Evolutionary conservation across 2,797 vertebrate genomes (phyloP), one percentile per base, ranked within the genome.

Genomic region (Crossoptilon crossoptilon): DNA sequence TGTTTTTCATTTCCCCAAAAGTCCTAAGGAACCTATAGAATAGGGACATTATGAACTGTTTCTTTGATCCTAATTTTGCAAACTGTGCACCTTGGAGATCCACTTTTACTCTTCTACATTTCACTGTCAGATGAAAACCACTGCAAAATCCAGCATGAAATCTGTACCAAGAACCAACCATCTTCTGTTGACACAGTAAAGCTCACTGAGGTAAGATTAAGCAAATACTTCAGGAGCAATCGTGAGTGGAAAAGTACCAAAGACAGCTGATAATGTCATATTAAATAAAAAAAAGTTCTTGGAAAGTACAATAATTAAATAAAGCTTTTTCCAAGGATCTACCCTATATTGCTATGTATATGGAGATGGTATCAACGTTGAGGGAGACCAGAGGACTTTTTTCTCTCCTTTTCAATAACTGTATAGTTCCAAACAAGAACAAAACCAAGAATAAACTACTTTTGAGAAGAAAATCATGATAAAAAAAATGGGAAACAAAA

Each of bases 71-170:
- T 48, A 14, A 8, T 29, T 60, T 35, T 64, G 56, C 17, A 73
- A 64, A 79, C 60, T 81, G 51, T 41, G 27, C 48, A 72, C 53
- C 63, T 31, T 23, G 46, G 18, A 91, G 35, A 81, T 3, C 6
- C 22, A 33, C 17, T 56, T 81, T 73, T 82, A 21, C 10, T 70
- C 9, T 60, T 83, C 66, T 69, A 39, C 31, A n/a, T 35, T 76
- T 82, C 71, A 82, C 1, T 49, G 33, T 56, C 41, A 62, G 43
- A 70, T 9, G 26, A 55, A 67, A 86, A 88, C 23, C 26, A 60
- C 59, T 41, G 79, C 24, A 81, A 85, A 93, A 77, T 33, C 48
- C 80, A 82, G 11, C 51, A 70, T 23, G 41, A 90, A 94, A 73
- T 48, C 17, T 35, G 19, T 24, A 63, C 9, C 51, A 73, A 89